A percentile compares a stretch with the other conserved stretches of the same genome.
These are phyloP conservation scores for Microchirus variegatus DNA, from an alignment of 2,797 vertebrate genomes.

Conservation along the genomic window DNA sequence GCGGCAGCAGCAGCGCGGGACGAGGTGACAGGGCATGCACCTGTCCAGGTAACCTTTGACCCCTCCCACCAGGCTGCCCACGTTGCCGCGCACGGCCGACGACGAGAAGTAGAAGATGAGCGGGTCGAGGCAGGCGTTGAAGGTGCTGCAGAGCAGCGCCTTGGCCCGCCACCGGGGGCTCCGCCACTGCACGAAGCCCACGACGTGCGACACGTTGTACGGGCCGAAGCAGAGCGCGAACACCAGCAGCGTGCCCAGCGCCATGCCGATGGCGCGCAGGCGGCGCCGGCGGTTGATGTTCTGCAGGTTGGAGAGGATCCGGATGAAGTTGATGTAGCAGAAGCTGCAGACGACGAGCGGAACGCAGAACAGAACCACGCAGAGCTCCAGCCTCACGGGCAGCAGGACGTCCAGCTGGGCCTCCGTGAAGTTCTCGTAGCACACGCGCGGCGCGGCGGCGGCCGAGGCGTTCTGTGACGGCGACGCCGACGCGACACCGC, in stretches of 20 bases:
- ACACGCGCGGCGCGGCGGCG: too few relatives aligned
- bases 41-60: constrained; percentile 51
- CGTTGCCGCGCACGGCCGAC: constrained; percentile 76
- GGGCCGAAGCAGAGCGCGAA: constrained; percentile 90
- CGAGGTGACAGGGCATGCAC: constrained; percentile 43
- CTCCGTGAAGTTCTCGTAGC: constrained; percentile 82
- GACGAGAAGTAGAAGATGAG: constrained; percentile 92
- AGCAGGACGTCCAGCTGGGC: constrained; percentile 82
- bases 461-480: neutral
- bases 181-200: constrained; percentile 74
- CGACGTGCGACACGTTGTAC: constrained; percentile 89
- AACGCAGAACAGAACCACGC: constrained; percentile 86
- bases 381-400: constrained; percentile 87
- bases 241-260: constrained; percentile 86
- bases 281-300: constrained; percentile 80
- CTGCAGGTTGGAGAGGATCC: constrained; percentile 82
- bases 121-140: constrained; percentile 90
- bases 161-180: constrained; percentile 85
- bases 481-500: neutral
- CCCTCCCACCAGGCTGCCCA: constrained; percentile 59
- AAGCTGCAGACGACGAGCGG: constrained; percentile 86
- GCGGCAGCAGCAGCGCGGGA: constrained; percentile 16
- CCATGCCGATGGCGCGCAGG: constrained; percentile 86
- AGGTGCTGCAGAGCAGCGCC: constrained; percentile 86
- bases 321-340: constrained; percentile 90